Percentiles rank a stretch among this genome's conserved stretches.
Conservation (phyloP, 2,888 invertebrate genomes). For the Lacanobia wlatinum region DNA sequence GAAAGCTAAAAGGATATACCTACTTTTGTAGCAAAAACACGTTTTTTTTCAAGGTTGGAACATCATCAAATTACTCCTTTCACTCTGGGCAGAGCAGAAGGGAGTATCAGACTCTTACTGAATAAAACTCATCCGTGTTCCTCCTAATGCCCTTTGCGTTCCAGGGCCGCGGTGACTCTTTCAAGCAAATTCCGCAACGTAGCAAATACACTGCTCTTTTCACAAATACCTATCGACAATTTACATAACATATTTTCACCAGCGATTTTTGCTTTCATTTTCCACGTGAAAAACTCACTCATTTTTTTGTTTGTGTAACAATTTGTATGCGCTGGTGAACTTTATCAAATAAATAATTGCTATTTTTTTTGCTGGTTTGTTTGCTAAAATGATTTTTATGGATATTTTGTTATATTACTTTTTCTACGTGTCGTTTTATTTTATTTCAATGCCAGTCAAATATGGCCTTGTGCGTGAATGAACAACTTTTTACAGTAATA, state of each 20-base stretch:
- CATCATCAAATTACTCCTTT: too few relatives aligned
- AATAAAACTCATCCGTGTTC: too few relatives aligned
- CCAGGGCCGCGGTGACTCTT: too few relatives aligned
- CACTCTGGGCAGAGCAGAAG: too few relatives aligned
- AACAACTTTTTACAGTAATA: background rate
- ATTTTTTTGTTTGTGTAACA: background rate
- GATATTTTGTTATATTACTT: background rate
- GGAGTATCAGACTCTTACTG: too few relatives aligned
- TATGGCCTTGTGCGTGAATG: background rate
- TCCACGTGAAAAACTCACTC: background rate
- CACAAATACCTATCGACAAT: background rate
- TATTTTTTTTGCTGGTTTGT: background rate
- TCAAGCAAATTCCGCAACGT: too few relatives aligned
- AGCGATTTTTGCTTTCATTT: too few relatives aligned
- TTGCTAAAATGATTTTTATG: background rate
- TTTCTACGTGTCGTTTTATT: background rate
- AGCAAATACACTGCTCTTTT: background rate
- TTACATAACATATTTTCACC: background rate
- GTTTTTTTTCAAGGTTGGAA: too few relatives aligned
- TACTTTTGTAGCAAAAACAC: background rate
- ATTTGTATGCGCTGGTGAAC: background rate
- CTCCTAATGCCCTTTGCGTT: too few relatives aligned
- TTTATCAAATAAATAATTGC: background rate
- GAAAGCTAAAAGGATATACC: background rate
- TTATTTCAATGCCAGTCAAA: background rate